Percentiles rank a stretch among this genome's conserved stretches.
These are phyloP conservation scores for Dascillus cervinus DNA, from an alignment of 2,888 invertebrate genomes.

Conservation along the genomic window DNA sequence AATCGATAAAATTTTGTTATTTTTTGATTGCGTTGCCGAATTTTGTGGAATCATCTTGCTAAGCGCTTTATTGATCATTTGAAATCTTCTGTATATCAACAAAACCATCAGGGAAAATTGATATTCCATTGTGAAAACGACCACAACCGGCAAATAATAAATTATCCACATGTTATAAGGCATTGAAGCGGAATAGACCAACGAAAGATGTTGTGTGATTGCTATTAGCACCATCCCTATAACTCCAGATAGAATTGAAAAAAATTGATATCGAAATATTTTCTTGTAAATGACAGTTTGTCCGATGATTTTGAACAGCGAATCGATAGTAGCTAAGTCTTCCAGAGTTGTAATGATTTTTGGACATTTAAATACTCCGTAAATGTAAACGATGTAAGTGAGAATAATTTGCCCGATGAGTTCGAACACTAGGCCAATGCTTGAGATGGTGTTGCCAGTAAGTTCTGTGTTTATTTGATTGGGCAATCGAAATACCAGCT, in stretches of 20 bases:
- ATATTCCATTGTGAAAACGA: slow-evolving; percentile 11
- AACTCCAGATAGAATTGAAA: slow-evolving; percentile 7
- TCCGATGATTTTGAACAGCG: slow-evolving; percentile 7
- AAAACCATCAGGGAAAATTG: slow-evolving; percentile 11
- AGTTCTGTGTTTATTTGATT: slow-evolving; percentile 1
- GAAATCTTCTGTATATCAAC: slow-evolving; percentile 10
- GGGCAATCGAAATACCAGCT: slow-evolving; percentile 5
- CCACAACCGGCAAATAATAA: slow-evolving; percentile 10
- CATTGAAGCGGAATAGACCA: too few relatives aligned
- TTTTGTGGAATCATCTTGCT: slow-evolving; percentile 6
- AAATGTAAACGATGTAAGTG: slow-evolving; percentile 10
- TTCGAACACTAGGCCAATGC: slow-evolving; percentile 10
- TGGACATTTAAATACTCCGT: slow-evolving; percentile 6
- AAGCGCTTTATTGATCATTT: slow-evolving; percentile 8
- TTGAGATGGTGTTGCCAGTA: slow-evolving; percentile 12
- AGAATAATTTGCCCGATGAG: slow-evolving; percentile 11
- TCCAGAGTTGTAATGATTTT: slow-evolving; percentile 6
- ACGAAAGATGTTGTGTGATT: too few relatives aligned
- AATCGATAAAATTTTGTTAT: not conserved
- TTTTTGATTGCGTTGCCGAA: not conserved
- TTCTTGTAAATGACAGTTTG: slow-evolving; percentile 7
- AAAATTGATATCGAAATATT: slow-evolving; percentile 9
- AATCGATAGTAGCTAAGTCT: slow-evolving; percentile 8
- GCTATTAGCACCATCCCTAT: slow-evolving; percentile 3
- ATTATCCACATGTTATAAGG: slow-evolving; percentile 11